Evolutionary conservation across 2,113 vertebrate genomes (phyloP).

Genomic region (Stigmatopora argus): DNA sequence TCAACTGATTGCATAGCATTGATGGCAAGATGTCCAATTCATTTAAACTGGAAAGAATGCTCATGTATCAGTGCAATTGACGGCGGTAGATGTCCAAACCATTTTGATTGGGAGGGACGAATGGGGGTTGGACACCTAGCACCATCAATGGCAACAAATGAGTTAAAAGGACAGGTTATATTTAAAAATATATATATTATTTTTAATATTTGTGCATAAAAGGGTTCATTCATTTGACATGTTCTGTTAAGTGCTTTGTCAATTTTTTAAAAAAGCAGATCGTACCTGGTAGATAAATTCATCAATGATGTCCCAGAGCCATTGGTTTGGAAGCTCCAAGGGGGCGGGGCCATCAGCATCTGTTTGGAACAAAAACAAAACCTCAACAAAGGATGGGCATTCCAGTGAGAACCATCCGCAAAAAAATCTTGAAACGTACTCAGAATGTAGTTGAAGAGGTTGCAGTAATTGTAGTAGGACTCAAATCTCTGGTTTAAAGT

Average conservation of each 20-base stretch:
- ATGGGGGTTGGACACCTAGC: too few species aligned
- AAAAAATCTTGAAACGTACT: conserved; percentile 73
- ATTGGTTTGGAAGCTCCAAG: conserved; percentile 94
- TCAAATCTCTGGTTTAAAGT: conserved; percentile 96
- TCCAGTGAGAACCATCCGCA: not conserved
- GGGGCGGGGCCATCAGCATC: conserved; percentile 97
- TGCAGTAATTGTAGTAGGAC: conserved; percentile 99
- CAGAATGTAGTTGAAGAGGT: conserved; percentile 98
- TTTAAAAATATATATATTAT: too few species aligned
- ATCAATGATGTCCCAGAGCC: conserved; percentile 99
- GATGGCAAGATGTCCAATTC: too few species aligned
- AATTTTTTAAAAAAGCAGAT: not conserved
- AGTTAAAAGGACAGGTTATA: too few species aligned
- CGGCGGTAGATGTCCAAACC: too few species aligned
- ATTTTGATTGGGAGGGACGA: too few species aligned
- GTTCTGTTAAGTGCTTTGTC: not conserved
- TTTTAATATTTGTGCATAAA: too few species aligned
- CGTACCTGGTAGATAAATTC: conserved; percentile 97
- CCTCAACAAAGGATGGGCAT: not conserved
- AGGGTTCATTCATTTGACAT: too few species aligned
- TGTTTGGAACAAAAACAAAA: conserved; percentile 43
- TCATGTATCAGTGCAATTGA: too few species aligned
- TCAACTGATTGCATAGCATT: too few species aligned
- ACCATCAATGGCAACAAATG: too few species aligned
- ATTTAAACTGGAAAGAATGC: too few species aligned